These are phyloP conservation scores for Trichosurus vulpecula DNA, from an alignment of 2,797 vertebrate genomes.

Conservation along the genomic window DNA sequence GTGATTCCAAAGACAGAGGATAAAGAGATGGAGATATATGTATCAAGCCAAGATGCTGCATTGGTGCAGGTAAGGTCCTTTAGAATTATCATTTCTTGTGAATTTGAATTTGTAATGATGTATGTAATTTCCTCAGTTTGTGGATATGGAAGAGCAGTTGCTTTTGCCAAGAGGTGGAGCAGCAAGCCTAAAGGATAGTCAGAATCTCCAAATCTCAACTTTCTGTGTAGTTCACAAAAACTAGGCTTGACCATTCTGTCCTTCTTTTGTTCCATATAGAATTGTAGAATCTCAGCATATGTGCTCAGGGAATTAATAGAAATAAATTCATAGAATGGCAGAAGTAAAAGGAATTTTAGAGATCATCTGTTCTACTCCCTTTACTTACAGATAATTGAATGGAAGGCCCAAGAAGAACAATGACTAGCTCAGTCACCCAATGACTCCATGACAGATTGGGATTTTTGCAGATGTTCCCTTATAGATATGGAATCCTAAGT, in stretches of 20 bases:
- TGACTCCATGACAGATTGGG: not conserved
- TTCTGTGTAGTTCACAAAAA: not conserved
- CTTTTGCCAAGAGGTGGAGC: not conserved
- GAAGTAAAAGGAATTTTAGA: not conserved
- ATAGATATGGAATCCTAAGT: not conserved
- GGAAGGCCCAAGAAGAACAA: not conserved
- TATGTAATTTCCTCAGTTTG: not conserved
- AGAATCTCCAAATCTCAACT: not conserved
- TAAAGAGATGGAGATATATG: conserved; percentile 77
- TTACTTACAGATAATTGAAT: not conserved
- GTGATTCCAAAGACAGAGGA: conserved; percentile 79
- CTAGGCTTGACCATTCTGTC: not conserved
- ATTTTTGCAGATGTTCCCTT: not conserved
- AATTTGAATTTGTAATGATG: not conserved
- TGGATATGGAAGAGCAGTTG: not conserved
- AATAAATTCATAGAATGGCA: not conserved
- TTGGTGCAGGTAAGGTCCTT: conserved; percentile 71
- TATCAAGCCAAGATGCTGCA: conserved; percentile 79
- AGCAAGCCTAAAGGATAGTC: not conserved
- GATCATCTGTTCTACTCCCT: not conserved
- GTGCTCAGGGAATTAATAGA: not conserved
- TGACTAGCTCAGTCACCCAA: not conserved
- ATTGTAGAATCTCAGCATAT: not conserved
- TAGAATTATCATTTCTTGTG: not conserved
- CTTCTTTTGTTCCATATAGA: not conserved